phyloP scores from a whole-genome alignment of 2,888 invertebrate genomes.

The Chalcis sispes region DNA sequence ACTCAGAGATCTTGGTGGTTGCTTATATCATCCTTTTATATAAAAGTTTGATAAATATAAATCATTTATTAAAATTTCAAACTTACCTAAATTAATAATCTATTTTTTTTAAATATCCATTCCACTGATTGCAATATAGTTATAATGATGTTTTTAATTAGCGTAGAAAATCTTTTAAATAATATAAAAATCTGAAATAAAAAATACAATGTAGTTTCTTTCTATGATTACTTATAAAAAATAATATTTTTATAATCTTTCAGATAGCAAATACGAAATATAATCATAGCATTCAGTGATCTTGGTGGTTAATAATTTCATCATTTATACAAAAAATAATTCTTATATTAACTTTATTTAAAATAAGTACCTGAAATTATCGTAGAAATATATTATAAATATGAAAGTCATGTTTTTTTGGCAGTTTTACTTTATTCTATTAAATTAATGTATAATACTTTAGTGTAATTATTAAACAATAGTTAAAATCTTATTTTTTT shows the following conservation, averaged over 20 bases:
- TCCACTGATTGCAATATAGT: not conserved
- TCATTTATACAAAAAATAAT: conserved; percentile 30
- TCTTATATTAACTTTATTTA: too few relatives aligned
- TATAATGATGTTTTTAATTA: not conserved
- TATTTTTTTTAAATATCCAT: too few relatives aligned
- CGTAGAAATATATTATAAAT: too few relatives aligned
- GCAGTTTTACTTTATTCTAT: too few relatives aligned
- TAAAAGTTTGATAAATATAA: too few relatives aligned
- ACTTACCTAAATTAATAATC: not conserved
- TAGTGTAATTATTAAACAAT: too few relatives aligned
- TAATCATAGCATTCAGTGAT: conserved; percentile 53
- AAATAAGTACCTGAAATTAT: too few relatives aligned
- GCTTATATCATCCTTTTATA: conserved; percentile 40
- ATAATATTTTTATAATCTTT: not conserved
- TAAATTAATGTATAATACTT: too few relatives aligned
- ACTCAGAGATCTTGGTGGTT: conserved; percentile 53
- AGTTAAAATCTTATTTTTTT: too few relatives aligned
- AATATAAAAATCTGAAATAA: not conserved
- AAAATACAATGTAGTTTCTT: not conserved
- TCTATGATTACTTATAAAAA: not conserved
- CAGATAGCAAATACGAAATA: conserved; percentile 56
- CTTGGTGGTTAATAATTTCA: conserved; percentile 55
- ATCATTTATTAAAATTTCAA: not conserved
- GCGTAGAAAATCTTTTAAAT: too few relatives aligned
- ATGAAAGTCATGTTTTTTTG: too few relatives aligned